Conservation (phyloP, 2,113 vertebrate species). For the Peucedramus taeniatus region DNA sequence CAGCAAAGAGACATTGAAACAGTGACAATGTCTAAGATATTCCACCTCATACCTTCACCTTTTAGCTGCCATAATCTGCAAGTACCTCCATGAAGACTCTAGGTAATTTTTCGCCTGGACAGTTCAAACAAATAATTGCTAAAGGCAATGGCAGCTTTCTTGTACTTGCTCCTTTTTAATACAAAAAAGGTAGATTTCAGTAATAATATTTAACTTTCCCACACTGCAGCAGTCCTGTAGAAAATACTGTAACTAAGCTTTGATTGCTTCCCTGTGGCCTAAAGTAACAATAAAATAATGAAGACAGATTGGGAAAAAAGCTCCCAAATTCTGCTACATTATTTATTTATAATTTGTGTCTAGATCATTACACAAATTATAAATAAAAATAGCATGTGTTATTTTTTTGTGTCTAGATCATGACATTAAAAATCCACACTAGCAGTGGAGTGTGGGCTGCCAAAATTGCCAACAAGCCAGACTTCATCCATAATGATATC, state of each 20-base stretch:
- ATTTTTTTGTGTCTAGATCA: not conserved
- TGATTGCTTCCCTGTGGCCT: not conserved
- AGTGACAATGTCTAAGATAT: not conserved
- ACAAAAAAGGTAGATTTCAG: not conserved
- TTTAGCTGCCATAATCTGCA: not conserved
- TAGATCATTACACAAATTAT: not conserved
- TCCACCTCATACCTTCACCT: not conserved
- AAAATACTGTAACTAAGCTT: not conserved
- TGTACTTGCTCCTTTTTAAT: not conserved
- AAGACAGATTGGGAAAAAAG: not conserved
- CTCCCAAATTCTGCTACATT: not conserved
- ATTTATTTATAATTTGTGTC: not conserved
- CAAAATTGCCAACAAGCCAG: not conserved
- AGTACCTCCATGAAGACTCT: not conserved
- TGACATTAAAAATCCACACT: not conserved
- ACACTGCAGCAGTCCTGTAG: not conserved
- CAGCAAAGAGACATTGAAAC: not conserved
- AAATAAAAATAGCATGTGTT: not conserved
- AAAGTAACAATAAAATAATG: not conserved
- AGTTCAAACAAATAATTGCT: not conserved
- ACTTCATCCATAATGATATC: not conserved
- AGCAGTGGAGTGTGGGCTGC: not conserved
- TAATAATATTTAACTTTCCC: not conserved
- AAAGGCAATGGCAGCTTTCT: not conserved
- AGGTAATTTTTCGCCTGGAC: not conserved